phyloP scores from a whole-genome alignment of 1,140 invertebrate species.

The Drosophila dunni region DNA sequence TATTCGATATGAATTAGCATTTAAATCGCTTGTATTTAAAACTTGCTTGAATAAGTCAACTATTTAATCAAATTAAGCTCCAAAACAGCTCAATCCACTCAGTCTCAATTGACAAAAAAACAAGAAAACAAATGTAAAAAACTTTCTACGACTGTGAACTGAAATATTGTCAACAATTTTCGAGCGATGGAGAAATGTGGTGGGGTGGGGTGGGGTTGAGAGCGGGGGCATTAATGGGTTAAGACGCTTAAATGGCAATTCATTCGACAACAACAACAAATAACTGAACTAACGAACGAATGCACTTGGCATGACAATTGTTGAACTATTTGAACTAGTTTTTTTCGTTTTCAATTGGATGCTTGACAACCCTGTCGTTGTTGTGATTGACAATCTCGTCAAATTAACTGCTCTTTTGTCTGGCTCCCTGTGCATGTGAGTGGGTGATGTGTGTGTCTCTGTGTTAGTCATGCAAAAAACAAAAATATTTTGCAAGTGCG shows the following conservation, averaged over 20 bases:
- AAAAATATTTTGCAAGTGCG: neutral
- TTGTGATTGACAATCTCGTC: neutral
- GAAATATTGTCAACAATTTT: slow-evolving; percentile 3
- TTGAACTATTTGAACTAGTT: slow-evolving; percentile 32
- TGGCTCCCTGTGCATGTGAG: neutral
- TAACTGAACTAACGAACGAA: slow-evolving; percentile 17
- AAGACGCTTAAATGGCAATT: slow-evolving; percentile 10
- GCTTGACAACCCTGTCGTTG: slow-evolving; percentile 15
- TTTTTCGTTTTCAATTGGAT: slow-evolving; percentile 20
- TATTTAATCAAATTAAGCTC: neutral
- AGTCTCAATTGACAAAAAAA: too few species aligned
- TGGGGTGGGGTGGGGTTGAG: too few species aligned
- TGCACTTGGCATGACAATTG: slow-evolving; percentile 35
- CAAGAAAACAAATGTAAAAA: too few species aligned
- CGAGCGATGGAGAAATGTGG: too few species aligned
- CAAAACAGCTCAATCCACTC: too few species aligned
- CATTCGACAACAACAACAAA: slow-evolving; percentile 1
- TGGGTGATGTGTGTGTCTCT: slow-evolving; percentile 3
- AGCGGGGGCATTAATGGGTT: slow-evolving; percentile 19
- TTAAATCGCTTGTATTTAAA: too few species aligned
- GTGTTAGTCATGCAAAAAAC: slow-evolving; percentile 20
- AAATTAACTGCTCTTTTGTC: neutral
- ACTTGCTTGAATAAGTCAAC: neutral
- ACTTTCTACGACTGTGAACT: too few species aligned
- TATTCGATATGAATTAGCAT: neutral